Conservation (phyloP, 2,113 vertebrate genomes). For the Albula goreensis region DNA sequence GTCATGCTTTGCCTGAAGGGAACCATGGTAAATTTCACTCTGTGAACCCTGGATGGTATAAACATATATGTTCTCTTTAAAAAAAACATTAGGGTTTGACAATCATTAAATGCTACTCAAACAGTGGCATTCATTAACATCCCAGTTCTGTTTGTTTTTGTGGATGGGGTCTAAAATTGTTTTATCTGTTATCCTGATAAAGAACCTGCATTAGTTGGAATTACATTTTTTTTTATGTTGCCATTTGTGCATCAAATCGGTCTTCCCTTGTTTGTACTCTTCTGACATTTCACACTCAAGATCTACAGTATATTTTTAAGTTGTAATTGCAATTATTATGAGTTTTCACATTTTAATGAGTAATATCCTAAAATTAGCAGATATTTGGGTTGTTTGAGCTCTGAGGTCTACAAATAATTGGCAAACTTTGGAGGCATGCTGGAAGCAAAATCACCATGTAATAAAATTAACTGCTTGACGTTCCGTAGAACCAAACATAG, state of each 20-base stretch:
- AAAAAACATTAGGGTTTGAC: background rate
- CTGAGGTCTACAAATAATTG: conserved; percentile 60
- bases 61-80: background rate
- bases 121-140: background rate
- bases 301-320: conserved; percentile 10
- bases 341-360: conserved; percentile 19
- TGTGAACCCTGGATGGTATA: background rate
- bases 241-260: conserved; percentile 10
- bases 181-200: background rate
- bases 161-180: too few relatives aligned
- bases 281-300: conserved; percentile 28
- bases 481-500: conserved; percentile 36
- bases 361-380: conserved; percentile 15
- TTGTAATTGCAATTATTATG: conserved; percentile 15
- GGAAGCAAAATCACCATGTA: conserved; percentile 50
- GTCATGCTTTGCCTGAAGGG: too few relatives aligned
- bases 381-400: conserved; percentile 33
- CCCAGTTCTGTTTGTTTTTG: background rate
- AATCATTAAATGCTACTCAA: background rate
- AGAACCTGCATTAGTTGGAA: background rate
- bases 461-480: conserved; percentile 37
- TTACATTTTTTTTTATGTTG: background rate
- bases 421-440: conserved; percentile 44
- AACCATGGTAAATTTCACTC: background rate
- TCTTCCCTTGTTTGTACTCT: background rate